Evolutionary conservation across 2,797 vertebrate species (phyloP).

Genomic region (Syncerus caffer): DNA sequence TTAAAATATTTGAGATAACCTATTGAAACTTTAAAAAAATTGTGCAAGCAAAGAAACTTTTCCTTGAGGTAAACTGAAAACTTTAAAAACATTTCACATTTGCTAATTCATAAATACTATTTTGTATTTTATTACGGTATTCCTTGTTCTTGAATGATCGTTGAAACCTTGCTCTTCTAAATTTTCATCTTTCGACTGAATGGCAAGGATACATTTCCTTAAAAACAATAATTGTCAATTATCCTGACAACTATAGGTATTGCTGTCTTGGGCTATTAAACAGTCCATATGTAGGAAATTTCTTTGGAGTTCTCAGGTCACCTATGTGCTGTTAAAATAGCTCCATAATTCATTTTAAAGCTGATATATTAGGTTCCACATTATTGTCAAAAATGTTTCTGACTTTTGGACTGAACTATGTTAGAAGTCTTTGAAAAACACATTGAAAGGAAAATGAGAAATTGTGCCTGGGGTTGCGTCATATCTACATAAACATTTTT

Average conservation of each 20-base stretch:
- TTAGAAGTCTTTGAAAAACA: conserved; percentile 63
- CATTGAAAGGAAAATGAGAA: conserved; percentile 69
- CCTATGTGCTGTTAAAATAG: conserved; percentile 45
- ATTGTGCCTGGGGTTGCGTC: conserved; percentile 51
- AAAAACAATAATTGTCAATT: conserved; percentile 21
- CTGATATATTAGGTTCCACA: conserved; percentile 32
- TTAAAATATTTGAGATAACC: conserved; percentile 31
- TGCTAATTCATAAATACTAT: not conserved
- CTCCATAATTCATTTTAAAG: conserved; percentile 49
- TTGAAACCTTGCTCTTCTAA: not conserved
- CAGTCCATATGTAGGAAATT: not conserved
- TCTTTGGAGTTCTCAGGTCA: conserved; percentile 24
- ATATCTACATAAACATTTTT: conserved; percentile 69
- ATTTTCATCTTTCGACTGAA: conserved; percentile 27
- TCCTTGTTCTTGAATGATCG: not conserved
- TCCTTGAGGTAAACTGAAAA: not conserved
- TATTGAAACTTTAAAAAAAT: conserved; percentile 23
- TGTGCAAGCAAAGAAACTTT: not conserved
- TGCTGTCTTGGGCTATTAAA: not conserved
- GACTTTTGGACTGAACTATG: conserved; percentile 48
- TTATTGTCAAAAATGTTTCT: not conserved
- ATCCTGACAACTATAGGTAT: not conserved
- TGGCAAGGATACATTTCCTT: not conserved
- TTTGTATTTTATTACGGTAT: conserved; percentile 14
- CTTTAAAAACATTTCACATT: conserved; percentile 34